phyloP scores from a whole-genome alignment of 2,113 vertebrate species.

The Percopsis transmontana region DNA sequence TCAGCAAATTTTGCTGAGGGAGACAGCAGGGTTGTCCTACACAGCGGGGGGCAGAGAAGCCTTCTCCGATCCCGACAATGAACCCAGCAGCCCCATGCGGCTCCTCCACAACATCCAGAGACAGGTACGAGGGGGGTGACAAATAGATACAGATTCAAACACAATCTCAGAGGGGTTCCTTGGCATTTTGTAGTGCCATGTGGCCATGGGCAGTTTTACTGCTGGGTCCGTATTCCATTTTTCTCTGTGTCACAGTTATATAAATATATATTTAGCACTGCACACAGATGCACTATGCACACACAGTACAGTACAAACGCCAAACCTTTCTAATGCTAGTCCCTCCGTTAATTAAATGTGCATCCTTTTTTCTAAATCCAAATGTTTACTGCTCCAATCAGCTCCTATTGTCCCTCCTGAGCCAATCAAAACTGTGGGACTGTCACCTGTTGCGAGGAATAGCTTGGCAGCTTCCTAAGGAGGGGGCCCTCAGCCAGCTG shows the following conservation, averaged over 20 bases:
- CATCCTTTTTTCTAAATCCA: no score
- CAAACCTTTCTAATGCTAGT: no score
- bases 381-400: not conserved
- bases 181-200: not conserved
- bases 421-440: not conserved
- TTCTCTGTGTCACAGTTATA: no score
- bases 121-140: conserved; percentile 84
- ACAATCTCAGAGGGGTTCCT: not conserved
- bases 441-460: not conserved
- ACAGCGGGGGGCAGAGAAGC: conserved; percentile 72
- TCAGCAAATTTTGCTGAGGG: conserved; percentile 81
- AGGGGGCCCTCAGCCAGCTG: not conserved
- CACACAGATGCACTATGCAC: no score
- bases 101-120: conserved; percentile 93
- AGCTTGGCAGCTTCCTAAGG: not conserved
- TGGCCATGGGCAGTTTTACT: no score
- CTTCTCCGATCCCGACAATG: conserved; percentile 83
- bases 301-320: no score
- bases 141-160: not conserved
- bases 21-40: conserved; percentile 79
- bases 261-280: no score
- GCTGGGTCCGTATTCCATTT: no score
- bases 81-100: conserved; percentile 89
- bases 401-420: not conserved
- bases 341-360: no score